These are phyloP conservation scores for Callaeas wilsoni DNA, from an alignment of 2,113 vertebrate species.

Conservation along the genomic window DNA sequence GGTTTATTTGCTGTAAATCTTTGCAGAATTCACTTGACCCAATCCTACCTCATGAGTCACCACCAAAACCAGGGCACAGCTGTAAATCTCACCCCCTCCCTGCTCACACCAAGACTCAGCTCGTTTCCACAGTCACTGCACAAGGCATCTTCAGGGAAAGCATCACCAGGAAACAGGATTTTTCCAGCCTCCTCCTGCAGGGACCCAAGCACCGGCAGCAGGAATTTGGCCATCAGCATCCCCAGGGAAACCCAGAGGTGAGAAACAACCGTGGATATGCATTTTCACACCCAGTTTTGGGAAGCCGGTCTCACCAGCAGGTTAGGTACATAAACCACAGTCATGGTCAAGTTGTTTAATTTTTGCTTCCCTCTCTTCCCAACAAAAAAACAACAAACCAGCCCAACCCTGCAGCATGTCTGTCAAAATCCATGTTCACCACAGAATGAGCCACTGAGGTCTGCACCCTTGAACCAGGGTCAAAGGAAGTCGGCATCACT, in stretches of 20 bases:
- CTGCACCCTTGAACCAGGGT: neutral
- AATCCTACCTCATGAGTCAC: neutral
- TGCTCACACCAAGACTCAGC: neutral
- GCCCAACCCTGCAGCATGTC: neutral
- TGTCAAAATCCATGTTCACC: neutral
- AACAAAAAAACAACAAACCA: neutral
- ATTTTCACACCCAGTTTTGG: neutral
- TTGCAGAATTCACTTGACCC: neutral
- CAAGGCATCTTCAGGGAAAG: neutral
- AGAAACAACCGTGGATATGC: neutral
- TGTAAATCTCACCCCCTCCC: neutral
- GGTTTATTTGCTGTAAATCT: neutral
- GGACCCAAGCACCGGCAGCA: neutral
- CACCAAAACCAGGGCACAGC: neutral
- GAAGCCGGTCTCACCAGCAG: fast-evolving
- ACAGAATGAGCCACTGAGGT: neutral
- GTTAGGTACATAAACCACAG: neutral
- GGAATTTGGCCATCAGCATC: neutral
- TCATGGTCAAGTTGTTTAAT: neutral
- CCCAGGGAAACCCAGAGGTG: neutral
- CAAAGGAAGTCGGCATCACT: neutral
- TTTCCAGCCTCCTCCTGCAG: neutral
- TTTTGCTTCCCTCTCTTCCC: neutral
- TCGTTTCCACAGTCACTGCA: fast-evolving
- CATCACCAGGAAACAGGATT: neutral